Conservation (phyloP, 2,888 invertebrate species). For the Opisthograptis luteolata region DNA sequence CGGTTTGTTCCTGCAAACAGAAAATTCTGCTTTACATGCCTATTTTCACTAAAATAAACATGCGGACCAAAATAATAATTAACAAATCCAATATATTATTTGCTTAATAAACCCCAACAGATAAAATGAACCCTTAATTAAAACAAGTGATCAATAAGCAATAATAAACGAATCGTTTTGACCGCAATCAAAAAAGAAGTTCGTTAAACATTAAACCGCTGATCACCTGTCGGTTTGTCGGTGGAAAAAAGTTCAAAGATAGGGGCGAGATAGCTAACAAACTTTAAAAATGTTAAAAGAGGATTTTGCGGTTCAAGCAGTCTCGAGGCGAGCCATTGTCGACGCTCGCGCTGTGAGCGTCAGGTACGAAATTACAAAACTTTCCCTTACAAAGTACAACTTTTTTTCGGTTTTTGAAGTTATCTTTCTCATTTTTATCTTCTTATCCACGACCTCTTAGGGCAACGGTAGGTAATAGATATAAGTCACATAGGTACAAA, state of each 20-base stretch:
- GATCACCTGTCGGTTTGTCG: conserved; percentile 35
- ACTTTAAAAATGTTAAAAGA: background rate
- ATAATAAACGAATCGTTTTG: conserved; percentile 32
- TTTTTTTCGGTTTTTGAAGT: no score
- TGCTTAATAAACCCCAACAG: conserved; percentile 27
- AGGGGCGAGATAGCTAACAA: conserved; percentile 16
- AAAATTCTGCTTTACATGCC: no score
- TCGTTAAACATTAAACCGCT: conserved; percentile 36
- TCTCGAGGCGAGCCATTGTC: no score
- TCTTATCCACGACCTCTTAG: no score
- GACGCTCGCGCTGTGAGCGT: no score
- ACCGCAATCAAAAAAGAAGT: conserved; percentile 36
- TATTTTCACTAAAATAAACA: background rate
- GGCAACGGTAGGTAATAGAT: no score
- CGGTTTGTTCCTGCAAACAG: no score
- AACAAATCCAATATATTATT: conserved; percentile 25
- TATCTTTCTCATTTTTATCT: no score
- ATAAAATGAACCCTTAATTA: conserved; percentile 27
- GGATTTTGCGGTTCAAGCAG: no score
- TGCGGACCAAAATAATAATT: conserved; percentile 15
- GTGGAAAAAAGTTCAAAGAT: conserved; percentile 22
- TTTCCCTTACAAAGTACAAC: no score
- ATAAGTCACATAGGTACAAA: no score
- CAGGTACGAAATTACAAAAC: no score
- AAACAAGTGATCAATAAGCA: conserved; percentile 34